Evolutionary conservation across 2,888 invertebrate species (phyloP).

Genomic region (Julus scanicus): DNA sequence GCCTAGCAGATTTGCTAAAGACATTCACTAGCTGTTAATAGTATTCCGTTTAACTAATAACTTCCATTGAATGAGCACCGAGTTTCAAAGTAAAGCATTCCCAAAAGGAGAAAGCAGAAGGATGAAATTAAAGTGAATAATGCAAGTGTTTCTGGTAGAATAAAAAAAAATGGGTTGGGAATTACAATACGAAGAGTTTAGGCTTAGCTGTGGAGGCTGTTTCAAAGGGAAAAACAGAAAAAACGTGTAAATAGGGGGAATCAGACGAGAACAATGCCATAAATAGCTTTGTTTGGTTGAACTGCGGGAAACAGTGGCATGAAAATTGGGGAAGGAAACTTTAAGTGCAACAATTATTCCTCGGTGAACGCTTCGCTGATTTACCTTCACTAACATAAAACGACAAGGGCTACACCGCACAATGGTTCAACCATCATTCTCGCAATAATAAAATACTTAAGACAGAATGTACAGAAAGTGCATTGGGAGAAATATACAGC

Average conservation of each 20-base stretch:
- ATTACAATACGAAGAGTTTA: not conserved
- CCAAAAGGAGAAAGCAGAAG: not conserved
- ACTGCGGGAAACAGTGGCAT: conserved; percentile 8
- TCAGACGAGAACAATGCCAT: conserved; percentile 50
- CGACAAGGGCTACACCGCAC: conserved; percentile 5
- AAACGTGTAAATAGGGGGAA: conserved; percentile 40
- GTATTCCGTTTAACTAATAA: conserved; percentile 50
- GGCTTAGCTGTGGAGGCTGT: not conserved
- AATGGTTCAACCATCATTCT: not conserved
- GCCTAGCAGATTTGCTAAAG: not conserved
- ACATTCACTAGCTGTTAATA: conserved; percentile 19
- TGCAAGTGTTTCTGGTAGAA: not conserved
- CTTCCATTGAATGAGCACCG: conserved; percentile 47
- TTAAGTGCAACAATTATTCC: conserved; percentile 37
- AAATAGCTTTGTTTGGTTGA: conserved; percentile 50
- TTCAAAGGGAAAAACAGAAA: not conserved
- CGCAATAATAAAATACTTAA: conserved; percentile 10
- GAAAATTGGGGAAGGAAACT: conserved; percentile 23
- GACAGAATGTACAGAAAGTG: not conserved
- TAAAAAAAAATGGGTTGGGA: not conserved
- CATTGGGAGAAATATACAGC: not conserved
- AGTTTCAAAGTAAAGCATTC: conserved; percentile 32
- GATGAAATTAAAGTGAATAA: not conserved
- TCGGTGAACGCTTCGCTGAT: conserved; percentile 2
- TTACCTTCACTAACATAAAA: conserved; percentile 30